Conservation (phyloP, 92 coral and sea anemone genomes). For the Porites rus region DNA sequence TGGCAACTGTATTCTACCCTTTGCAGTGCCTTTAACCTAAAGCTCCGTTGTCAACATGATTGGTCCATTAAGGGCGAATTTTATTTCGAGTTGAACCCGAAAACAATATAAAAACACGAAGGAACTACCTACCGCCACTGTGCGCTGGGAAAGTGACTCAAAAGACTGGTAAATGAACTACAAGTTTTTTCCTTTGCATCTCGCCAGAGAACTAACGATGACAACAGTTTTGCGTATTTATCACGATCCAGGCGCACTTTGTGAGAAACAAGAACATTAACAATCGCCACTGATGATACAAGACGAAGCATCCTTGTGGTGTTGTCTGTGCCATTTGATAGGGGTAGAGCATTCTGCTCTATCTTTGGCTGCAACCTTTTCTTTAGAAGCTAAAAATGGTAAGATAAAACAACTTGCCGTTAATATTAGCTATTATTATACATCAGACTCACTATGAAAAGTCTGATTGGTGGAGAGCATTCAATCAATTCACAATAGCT, state of each 20-base stretch:
- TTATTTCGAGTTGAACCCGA: too few species aligned
- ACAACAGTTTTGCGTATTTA: not conserved
- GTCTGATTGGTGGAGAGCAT: too few species aligned
- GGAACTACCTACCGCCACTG: conserved; percentile 9
- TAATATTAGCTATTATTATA: too few species aligned
- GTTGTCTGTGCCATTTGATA: not conserved
- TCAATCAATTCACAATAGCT: too few species aligned
- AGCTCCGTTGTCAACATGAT: not conserved
- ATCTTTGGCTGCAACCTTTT: conserved; percentile 5
- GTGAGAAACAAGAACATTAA: not conserved
- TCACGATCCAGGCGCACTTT: conserved; percentile 7
- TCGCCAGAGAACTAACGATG: not conserved
- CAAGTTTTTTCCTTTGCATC: not conserved
- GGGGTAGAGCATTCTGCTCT: conserved; percentile 17
- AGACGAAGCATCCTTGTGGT: not conserved
- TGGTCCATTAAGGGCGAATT: not conserved
- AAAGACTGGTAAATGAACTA: not conserved
- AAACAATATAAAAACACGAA: too few species aligned
- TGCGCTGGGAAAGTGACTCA: conserved; percentile 1
- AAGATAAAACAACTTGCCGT: not conserved
- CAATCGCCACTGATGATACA: conserved; percentile 40
- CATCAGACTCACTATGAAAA: too few species aligned
- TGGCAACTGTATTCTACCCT: too few species aligned
- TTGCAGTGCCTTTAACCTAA: not conserved
- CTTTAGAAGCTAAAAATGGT: conserved; percentile 3